These are phyloP conservation scores for Agrochola litura DNA, from an alignment of 2,888 invertebrate genomes.

Conservation along the genomic window DNA sequence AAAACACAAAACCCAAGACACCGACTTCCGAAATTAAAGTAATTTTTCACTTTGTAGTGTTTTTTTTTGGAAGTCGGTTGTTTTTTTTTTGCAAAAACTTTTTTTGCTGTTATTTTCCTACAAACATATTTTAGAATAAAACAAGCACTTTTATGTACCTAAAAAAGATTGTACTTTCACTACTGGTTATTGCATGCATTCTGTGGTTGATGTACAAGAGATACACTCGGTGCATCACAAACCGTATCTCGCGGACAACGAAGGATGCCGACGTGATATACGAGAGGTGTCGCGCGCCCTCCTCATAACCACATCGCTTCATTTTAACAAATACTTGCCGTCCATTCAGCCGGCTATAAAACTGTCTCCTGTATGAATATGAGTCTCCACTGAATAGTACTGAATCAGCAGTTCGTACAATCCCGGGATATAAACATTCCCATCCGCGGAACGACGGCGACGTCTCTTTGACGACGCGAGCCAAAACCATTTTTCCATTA, in stretches of 20 bases:
- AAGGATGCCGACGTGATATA: not conserved
- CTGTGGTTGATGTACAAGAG: not conserved
- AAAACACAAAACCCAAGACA: no score
- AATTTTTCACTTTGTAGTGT: no score
- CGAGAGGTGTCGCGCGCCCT: not conserved
- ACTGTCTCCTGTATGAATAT: constrained; percentile 43
- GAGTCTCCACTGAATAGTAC: constrained; percentile 25
- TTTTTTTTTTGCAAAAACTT: no score
- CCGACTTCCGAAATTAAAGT: no score
- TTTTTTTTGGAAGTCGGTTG: no score
- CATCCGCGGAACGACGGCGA: constrained; percentile 25
- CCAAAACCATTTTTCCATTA: constrained; percentile 41
- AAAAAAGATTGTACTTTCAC: not conserved
- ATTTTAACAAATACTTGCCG: constrained; percentile 3
- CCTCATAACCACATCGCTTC: constrained; percentile 1
- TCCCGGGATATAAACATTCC: constrained; percentile 40
- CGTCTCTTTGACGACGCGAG: constrained; percentile 23
- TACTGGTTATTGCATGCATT: not conserved
- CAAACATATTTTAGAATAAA: not conserved
- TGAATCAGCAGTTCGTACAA: constrained; percentile 42
- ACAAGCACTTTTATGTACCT: not conserved
- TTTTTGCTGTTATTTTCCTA: not conserved
- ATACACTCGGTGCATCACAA: not conserved
- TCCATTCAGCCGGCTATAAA: constrained; percentile 25
- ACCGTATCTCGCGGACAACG: not conserved